Evolutionary conservation across 2,113 vertebrate genomes (phyloP), one percentile per base, ranked within the genome.

Genomic region (Falcunculus frontatus): DNA sequence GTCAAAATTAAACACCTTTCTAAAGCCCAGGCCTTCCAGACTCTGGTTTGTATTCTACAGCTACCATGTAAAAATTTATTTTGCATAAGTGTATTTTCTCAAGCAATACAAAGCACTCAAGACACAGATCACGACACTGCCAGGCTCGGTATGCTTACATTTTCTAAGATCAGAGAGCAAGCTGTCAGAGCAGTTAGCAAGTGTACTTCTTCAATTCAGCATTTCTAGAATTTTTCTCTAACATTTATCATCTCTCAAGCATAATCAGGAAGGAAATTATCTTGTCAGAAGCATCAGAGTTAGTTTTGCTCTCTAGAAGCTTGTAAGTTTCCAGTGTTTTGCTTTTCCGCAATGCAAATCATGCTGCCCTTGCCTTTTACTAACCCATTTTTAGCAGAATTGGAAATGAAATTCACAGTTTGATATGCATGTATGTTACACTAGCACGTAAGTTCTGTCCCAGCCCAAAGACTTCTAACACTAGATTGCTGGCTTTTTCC

Each of bases 261-360:
- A 59, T 47, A 95, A 89, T 89, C 72, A 96, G 49, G 60, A 87
- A 83, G 47, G 46, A 94, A 96, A 91, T 91, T 60, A 69, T 81
- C 62, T 79, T 82, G 47, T 87, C 94, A 95, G 50, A 90, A 94
- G 9, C n/a, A 87, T 93, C 56, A 50, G 46, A 78, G 29, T 67
- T 84, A 62, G 7, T 22, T 60, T 83, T 93, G 11, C n/a, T 96
- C 8, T 35, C 35, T 27, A 49, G 50, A 18, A 94, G 32, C 13
- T 50, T 41, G 5, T 13, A 62, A 9, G 5, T 74, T 93, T 95
- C 42, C 65, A 59, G 16, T 18, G 33, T 81, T 76, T 67, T 82
- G 8, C 3, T 80, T 86, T 65, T 41, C 44, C 2, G 4, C 50
- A 19, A 18, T 84, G 42, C 6, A 72, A 96, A 59, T 87, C 47